Base-by-base conservation (phyloP, 2,113 vertebrate species). In the Myotis davidii region DNA sequence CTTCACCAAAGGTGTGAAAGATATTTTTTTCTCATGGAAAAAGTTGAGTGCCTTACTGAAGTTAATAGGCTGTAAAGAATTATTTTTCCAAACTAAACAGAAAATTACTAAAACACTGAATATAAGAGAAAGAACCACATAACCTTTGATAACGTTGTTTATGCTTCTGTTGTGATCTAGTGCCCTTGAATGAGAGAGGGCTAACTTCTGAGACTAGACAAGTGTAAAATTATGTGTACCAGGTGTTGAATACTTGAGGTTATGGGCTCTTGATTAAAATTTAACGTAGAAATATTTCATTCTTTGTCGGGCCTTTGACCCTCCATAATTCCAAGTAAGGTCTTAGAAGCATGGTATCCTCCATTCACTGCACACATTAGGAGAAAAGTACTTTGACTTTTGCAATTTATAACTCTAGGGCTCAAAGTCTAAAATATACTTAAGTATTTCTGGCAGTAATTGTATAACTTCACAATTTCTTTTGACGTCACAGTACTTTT, bases 221-320 rank as follows among this genome's bases (percentile, higher is more conserved):
- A n/a, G 18, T 77, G 1, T 77, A 78, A 88, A 70, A 39, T 91
- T 52, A 72, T 83, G 42, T 42, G 39, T 90, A 32, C 21, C 87
- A n/a, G 45, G 9, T 87, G 23, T 77, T 72, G 5, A 87, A 69
- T 93, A 77, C 37, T 85, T 86, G 65, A 69, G 18, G 17, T n/a
- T 72, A 72, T 42, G 90, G 54, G 29, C 54, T 92, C 45, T 83
- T 87, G 50, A 72, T 91, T 96, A 91, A 88, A 87, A 56, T 93
- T 90, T 95, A 93, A 73, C 64, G 88, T 84, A 67, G 52, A 85
- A 59, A 94, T 11, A 10, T 90, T 82, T 72, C 27, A 17, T 82
- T 45, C 88, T 50, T 83, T 59, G 7, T 50, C 27, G 79, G 56
- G 17, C 79, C 79, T 94, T 85, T 97, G 74, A 95, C 79, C 39